phyloP scores from a whole-genome alignment of 30 jellyfish, hydroid and myxozoan species.

The Hydra vulgaris region DNA sequence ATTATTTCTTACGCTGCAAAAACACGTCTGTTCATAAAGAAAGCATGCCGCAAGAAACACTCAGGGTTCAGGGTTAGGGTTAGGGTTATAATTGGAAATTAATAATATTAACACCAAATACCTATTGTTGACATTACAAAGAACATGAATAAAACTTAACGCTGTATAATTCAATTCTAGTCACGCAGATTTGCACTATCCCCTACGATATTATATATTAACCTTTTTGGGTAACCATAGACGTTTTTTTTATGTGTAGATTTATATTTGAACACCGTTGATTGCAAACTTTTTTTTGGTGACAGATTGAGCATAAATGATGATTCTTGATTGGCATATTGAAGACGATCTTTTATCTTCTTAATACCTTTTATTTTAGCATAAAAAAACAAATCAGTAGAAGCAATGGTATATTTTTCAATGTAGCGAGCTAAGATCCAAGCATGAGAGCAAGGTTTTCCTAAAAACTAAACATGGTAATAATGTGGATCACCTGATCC shows the following conservation, averaged over 20 bases:
- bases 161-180: too few species aligned
- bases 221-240: not conserved
- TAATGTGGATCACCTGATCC: slow-evolving; percentile 28
- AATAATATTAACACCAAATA: too few species aligned
- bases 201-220: too few species aligned
- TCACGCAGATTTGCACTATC: too few species aligned
- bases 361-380: slow-evolving; percentile 5
- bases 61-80: too few species aligned
- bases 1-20: too few species aligned
- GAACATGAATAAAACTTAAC: too few species aligned
- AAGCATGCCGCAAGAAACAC: too few species aligned
- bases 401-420: slow-evolving; percentile 2
- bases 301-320: not conserved
- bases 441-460: slow-evolving; percentile 27
- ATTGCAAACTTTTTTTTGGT: slow-evolving; percentile 9
- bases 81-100: too few species aligned
- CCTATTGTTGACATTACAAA: too few species aligned
- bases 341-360: not conserved
- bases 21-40: too few species aligned
- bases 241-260: too few species aligned
- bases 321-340: slow-evolving; percentile 15
- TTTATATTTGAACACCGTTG: not conserved
- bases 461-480: slow-evolving; percentile 27
- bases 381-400: slow-evolving; percentile 3
- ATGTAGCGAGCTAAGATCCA: slow-evolving; percentile 29